These are phyloP conservation scores for Samia ricini DNA, from an alignment of 1,140 invertebrate genomes.

Conservation along the genomic window DNA sequence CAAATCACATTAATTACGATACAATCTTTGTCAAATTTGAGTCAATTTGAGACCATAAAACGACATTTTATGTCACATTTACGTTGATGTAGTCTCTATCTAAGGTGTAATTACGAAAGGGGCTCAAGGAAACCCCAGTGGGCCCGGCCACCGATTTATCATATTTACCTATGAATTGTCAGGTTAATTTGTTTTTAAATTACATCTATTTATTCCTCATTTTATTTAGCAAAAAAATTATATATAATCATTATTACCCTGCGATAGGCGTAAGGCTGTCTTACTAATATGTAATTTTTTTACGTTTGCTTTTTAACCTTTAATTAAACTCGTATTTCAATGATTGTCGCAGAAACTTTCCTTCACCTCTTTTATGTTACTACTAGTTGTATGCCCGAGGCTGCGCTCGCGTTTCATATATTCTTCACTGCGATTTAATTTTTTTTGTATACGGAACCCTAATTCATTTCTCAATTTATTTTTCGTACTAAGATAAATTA, in stretches of 20 bases:
- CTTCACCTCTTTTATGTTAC: too few relatives aligned
- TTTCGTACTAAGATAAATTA: too few relatives aligned
- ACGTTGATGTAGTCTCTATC: constrained; percentile 59
- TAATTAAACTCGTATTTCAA: neutral
- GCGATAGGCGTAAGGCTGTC: neutral
- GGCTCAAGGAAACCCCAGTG: constrained; percentile 18
- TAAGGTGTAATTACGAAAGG: neutral
- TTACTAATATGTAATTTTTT: neutral
- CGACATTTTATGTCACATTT: constrained; percentile 73
- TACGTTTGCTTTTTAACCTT: neutral
- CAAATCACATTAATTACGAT: constrained; percentile 57
- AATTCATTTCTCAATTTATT: too few relatives aligned
- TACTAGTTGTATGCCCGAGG: too few relatives aligned
- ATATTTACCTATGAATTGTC: constrained; percentile 18
- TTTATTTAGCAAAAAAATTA: neutral
- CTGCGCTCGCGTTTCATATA: too few relatives aligned
- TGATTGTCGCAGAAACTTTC: too few relatives aligned
- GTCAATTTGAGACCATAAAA: constrained; percentile 74
- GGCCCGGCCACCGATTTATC: constrained; percentile 16
- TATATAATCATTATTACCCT: neutral
- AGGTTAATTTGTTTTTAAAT: constrained; percentile 34
- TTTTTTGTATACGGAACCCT: too few relatives aligned
- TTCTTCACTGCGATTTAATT: too few relatives aligned
- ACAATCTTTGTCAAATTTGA: constrained; percentile 71
- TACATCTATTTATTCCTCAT: constrained; percentile 7